A percentile compares a stretch with the other conserved stretches of the same genome.
Conservation (phyloP, 2,797 vertebrate species). For the Odontamblyopus lacepedii region DNA sequence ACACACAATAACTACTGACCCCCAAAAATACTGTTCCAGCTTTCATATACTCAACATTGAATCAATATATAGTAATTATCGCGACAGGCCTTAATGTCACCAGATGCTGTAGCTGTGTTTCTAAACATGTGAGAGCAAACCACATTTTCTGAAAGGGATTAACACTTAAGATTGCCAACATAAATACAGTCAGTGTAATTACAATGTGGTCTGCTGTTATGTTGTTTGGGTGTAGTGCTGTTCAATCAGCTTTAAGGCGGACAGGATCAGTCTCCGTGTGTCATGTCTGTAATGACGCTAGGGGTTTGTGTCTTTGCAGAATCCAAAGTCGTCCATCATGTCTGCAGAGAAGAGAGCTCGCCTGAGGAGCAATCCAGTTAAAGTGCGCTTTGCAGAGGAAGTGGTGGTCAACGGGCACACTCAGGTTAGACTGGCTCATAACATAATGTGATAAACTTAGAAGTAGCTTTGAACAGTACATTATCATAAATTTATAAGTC, state of each 20-base stretch:
- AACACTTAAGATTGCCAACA: slow-evolving; percentile 6
- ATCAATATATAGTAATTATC: too few species aligned
- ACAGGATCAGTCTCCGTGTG: neutral
- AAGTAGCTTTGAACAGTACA: too few species aligned
- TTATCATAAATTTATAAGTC: too few species aligned
- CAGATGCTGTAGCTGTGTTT: slow-evolving; percentile 32
- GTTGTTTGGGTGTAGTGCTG: slow-evolving; percentile 11
- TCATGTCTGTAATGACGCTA: neutral
- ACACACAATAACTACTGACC: too few species aligned
- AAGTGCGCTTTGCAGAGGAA: slow-evolving; percentile 96
- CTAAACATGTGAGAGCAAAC: slow-evolving; percentile 38
- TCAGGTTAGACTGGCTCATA: slow-evolving; percentile 78
- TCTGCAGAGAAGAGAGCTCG: slow-evolving; percentile 95
- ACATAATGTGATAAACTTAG: neutral
- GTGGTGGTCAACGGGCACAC: slow-evolving; percentile 93
- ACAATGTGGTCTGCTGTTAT: slow-evolving; percentile 1
- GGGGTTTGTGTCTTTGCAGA: slow-evolving; percentile 72
- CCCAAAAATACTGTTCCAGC: too few species aligned
- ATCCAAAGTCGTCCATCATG: slow-evolving; percentile 96
- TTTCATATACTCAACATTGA: too few species aligned
- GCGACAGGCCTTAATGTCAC: neutral
- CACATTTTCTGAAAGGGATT: slow-evolving; percentile 29
- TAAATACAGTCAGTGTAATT: slow-evolving; percentile 14
- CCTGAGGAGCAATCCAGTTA: slow-evolving; percentile 93
- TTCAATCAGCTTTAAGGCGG: neutral